A percentile compares a stretch with the other conserved stretches of the same genome.
Conservation (phyloP, 1,140 invertebrate genomes). For the Pogonus chalceus region DNA sequence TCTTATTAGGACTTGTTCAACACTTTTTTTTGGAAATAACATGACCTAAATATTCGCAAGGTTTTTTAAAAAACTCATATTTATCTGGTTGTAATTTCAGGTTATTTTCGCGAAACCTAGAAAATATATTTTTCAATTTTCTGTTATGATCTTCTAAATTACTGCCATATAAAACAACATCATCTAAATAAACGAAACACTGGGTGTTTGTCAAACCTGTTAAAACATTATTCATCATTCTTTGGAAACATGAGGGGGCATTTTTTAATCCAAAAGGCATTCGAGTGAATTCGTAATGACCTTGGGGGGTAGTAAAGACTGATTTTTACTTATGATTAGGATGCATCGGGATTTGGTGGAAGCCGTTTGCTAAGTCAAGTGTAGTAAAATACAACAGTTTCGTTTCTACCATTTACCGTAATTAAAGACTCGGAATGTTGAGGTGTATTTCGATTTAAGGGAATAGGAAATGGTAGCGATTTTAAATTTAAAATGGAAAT, state of each 20-base stretch:
- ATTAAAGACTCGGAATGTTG: no score
- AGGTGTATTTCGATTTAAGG: no score
- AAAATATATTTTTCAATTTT: slow-evolving; percentile 28
- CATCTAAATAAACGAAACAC: slow-evolving; percentile 31
- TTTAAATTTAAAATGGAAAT: no score
- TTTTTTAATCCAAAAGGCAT: slow-evolving; percentile 27
- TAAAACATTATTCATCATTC: slow-evolving; percentile 28
- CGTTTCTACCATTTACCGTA: not conserved
- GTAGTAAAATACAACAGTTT: not conserved
- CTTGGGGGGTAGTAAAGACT: slow-evolving; percentile 27
- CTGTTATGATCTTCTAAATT: slow-evolving; percentile 28
- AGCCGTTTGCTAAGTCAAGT: no score
- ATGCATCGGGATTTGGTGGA: no score
- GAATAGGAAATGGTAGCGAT: no score
- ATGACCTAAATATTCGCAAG: slow-evolving; percentile 38
- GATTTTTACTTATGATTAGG: slow-evolving; percentile 32
- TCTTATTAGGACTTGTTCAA: slow-evolving; percentile 31
- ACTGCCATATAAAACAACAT: slow-evolving; percentile 32
- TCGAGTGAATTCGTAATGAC: slow-evolving; percentile 26
- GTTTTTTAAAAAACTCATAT: slow-evolving; percentile 36
- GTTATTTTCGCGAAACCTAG: slow-evolving; percentile 27
- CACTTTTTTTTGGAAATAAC: slow-evolving; percentile 33
- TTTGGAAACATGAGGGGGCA: slow-evolving; percentile 15
- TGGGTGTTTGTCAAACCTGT: slow-evolving; percentile 19
- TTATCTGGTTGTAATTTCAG: slow-evolving; percentile 38